phyloP scores from a whole-genome alignment of 1,140 invertebrate genomes.

The Diplogasteroides magnus region DNA sequence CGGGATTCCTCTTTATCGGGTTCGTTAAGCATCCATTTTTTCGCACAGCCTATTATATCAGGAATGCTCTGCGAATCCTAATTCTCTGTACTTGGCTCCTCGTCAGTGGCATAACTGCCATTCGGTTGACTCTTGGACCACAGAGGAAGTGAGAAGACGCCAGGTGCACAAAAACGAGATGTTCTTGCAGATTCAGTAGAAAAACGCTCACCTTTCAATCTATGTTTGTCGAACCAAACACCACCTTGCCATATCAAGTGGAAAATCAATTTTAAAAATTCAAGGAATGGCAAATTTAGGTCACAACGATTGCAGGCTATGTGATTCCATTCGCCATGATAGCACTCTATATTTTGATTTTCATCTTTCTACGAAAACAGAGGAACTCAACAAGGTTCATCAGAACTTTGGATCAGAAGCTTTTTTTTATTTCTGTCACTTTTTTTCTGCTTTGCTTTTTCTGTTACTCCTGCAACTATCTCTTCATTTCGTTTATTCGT shows the following conservation, averaged over 20 bases:
- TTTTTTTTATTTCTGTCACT: too few relatives aligned
- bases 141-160: neutral
- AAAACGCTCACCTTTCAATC: neutral
- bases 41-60: neutral
- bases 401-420: too few relatives aligned
- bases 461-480: too few relatives aligned
- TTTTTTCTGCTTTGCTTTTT: too few relatives aligned
- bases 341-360: neutral
- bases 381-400: neutral
- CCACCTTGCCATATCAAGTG: neutral
- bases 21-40: neutral
- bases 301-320: neutral
- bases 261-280: neutral
- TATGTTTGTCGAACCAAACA: neutral
- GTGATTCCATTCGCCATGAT: neutral
- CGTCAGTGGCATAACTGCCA: neutral
- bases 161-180: neutral
- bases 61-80: neutral
- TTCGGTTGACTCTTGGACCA: neutral
- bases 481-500: too few relatives aligned
- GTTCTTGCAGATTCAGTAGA: neutral
- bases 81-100: neutral
- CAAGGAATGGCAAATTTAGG: neutral
- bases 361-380: neutral
- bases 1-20: neutral